Evolutionary conservation across 2,797 vertebrate genomes (phyloP).

Genomic region (Phalloptychus januarius): DNA sequence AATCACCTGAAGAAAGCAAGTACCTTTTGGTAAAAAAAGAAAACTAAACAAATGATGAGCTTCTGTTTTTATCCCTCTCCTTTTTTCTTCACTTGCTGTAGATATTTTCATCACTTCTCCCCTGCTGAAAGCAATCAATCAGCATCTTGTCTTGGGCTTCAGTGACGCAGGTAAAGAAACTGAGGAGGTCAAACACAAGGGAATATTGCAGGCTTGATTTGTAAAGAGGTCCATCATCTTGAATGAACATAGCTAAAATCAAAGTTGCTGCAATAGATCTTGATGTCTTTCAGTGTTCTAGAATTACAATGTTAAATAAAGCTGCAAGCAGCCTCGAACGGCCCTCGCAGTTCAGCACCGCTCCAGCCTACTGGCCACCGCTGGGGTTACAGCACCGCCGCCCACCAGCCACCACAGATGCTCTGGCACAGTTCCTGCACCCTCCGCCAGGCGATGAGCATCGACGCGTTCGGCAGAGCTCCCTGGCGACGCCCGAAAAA

Average conservation of each 20-base stretch:
- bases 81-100: conserved; percentile 66
- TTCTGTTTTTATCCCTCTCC: conserved; percentile 38
- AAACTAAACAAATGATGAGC: conserved; percentile 22
- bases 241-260: conserved; percentile 44
- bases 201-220: conserved; percentile 82
- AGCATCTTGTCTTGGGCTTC: conserved; percentile 80
- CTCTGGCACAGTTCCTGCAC: no score
- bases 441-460: no score
- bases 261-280: conserved; percentile 31
- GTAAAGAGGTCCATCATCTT: conserved; percentile 72
- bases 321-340: no score
- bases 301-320: not conserved
- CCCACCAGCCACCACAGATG: no score
- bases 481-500: no score
- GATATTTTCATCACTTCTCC: conserved; percentile 79
- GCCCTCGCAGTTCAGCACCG: no score
- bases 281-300: conserved; percentile 34
- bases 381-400: no score
- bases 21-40: conserved; percentile 2
- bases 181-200: conserved; percentile 74
- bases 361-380: no score
- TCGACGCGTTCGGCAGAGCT: no score
- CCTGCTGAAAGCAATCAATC: conserved; percentile 85
- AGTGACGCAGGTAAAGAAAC: conserved; percentile 81
- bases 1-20: conserved; percentile 8